Evolutionary conservation across 2,888 invertebrate species (phyloP).

Genomic region (Enchytraeus crypticus): DNA sequence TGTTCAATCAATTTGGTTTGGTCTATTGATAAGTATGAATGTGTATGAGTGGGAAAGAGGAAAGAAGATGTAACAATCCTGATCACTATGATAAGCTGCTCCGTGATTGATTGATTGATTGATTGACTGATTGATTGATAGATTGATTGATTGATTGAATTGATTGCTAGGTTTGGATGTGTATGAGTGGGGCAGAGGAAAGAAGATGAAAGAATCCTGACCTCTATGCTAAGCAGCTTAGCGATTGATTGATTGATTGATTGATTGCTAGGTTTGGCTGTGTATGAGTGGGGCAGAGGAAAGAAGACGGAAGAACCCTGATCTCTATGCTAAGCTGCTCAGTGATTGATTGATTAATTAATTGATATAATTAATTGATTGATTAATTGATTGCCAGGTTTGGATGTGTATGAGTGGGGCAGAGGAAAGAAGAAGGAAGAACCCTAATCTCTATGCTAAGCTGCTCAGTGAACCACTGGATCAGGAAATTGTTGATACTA

Average conservation of each 20-base stretch:
- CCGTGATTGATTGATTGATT: background rate
- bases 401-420: constrained; percentile 84
- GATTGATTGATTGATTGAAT: too few species aligned
- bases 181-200: constrained; percentile 69
- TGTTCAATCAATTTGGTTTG: too few species aligned
- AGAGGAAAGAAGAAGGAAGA: constrained; percentile 56
- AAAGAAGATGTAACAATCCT: constrained; percentile 54
- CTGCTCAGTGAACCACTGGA: constrained; percentile 9
- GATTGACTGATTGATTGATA: too few species aligned
- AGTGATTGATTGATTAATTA: background rate
- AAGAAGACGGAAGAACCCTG: constrained; percentile 53
- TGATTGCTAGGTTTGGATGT: constrained; percentile 63
- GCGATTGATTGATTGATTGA: background rate
- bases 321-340: constrained; percentile 8
- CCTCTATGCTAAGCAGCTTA: constrained; percentile 6
- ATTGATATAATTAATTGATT: too few species aligned
- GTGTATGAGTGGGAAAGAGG: constrained; percentile 71
- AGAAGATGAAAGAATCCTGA: constrained; percentile 53
- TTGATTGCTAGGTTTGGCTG: constrained; percentile 64
- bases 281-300: constrained; percentile 70
- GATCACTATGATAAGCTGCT: constrained; percentile 9
- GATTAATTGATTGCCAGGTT: too few species aligned
- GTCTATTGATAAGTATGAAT: constrained; percentile 63
- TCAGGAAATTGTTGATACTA: constrained; percentile 15
- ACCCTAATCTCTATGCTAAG: constrained; percentile 31